Evolutionary conservation across 2,797 vertebrate species (phyloP).

Genomic region (Phrynocephalus vlangalii): DNA sequence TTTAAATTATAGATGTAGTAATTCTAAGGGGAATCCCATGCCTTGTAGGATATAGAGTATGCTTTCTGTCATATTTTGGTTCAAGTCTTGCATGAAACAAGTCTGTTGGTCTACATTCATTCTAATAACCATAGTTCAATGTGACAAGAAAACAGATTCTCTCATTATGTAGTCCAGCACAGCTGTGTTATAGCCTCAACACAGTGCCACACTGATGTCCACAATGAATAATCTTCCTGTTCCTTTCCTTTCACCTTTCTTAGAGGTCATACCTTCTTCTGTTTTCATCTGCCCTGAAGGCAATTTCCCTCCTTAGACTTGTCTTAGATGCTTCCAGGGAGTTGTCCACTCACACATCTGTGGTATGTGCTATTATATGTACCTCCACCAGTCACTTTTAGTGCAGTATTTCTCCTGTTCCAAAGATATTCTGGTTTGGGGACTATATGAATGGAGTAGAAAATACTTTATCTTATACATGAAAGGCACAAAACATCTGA

Average conservation of each 20-base stretch:
- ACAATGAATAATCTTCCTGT: not conserved
- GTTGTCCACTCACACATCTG: not conserved
- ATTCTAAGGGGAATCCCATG: slow-evolving; percentile 14
- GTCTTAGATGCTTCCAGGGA: not conserved
- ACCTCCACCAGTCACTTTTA: not conserved
- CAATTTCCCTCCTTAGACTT: not conserved
- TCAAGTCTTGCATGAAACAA: slow-evolving; percentile 32
- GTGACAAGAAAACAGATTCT: slow-evolving; percentile 16
- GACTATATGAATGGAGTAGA: not conserved
- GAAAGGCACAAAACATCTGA: not conserved
- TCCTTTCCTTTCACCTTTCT: not conserved
- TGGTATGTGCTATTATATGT: not conserved
- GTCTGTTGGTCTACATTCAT: slow-evolving; percentile 28
- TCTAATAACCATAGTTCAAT: slow-evolving; percentile 16
- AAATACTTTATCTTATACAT: not conserved
- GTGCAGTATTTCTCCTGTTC: not conserved
- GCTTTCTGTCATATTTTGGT: slow-evolving; percentile 2
- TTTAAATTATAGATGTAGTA: slow-evolving; percentile 33
- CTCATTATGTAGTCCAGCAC: slow-evolving; percentile 11
- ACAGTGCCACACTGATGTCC: slow-evolving; percentile 16
- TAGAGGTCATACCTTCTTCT: slow-evolving; percentile 1
- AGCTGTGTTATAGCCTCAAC: slow-evolving; percentile 12
- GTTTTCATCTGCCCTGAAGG: not conserved
- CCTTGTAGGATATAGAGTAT: slow-evolving; percentile 25
- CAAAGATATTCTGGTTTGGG: not conserved